Evolutionary conservation across 2,888 invertebrate genomes (phyloP).

Genomic region (Mythimna ferrago): DNA sequence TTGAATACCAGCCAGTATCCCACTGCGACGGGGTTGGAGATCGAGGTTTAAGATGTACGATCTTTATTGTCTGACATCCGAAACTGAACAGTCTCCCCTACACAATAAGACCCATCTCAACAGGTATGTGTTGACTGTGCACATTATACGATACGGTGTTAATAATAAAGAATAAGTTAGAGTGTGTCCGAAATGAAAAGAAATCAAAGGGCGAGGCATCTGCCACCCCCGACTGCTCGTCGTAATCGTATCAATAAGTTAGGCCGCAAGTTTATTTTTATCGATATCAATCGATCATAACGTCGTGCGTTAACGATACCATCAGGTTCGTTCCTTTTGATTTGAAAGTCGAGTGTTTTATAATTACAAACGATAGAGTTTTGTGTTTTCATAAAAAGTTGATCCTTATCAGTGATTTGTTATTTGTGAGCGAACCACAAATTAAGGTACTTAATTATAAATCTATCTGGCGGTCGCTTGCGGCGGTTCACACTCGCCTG

Average conservation of each 20-base stretch:
- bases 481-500: slow-evolving; percentile 59
- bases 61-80: slow-evolving; percentile 35
- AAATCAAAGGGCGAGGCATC: slow-evolving; percentile 75
- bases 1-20: slow-evolving; percentile 78
- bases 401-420: slow-evolving; percentile 67
- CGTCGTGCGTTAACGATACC: slow-evolving; percentile 61
- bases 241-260: slow-evolving; percentile 78
- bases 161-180: slow-evolving; percentile 71
- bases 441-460: slow-evolving; percentile 65
- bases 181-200: slow-evolving; percentile 68
- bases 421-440: slow-evolving; percentile 66
- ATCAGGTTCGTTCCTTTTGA: slow-evolving; percentile 59
- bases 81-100: slow-evolving; percentile 45
- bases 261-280: slow-evolving; percentile 67
- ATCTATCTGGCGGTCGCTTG: slow-evolving; percentile 54
- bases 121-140: slow-evolving; percentile 18
- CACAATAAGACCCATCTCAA: slow-evolving; percentile 32
- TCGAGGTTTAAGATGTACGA: slow-evolving; percentile 74
- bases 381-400: slow-evolving; percentile 51
- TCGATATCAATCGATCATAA: slow-evolving; percentile 78
- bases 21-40: slow-evolving; percentile 82
- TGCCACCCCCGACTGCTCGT: slow-evolving; percentile 81
- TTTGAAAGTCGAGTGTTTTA: slow-evolving; percentile 60
- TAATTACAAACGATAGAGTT: slow-evolving; percentile 62
- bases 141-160: slow-evolving; percentile 64